Conservation (phyloP, 2,888 invertebrate species). For the Leucophenga montana region DNA sequence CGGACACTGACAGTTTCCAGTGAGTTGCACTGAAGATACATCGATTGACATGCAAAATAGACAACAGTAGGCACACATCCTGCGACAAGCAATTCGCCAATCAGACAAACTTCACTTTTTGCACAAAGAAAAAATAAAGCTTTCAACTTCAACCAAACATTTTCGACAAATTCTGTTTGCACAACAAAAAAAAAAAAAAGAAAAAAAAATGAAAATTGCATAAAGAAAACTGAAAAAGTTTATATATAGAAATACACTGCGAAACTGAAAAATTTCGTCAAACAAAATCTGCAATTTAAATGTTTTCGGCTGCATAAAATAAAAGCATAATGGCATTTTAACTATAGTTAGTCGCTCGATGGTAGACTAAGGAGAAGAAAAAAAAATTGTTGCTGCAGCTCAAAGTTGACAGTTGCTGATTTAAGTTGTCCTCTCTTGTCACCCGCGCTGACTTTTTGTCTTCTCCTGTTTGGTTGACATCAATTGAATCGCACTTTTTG, state of each 20-base stretch:
- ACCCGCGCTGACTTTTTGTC: background rate
- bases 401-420: constrained; percentile 3
- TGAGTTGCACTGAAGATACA: no score
- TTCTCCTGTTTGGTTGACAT: constrained; percentile 7
- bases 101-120: background rate
- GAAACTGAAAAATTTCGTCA: constrained; percentile 51
- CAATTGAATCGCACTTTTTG: constrained; percentile 22
- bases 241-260: constrained; percentile 43
- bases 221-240: no score
- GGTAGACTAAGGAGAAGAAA: background rate
- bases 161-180: constrained; percentile 37
- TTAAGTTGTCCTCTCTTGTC: no score
- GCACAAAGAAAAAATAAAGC: constrained; percentile 47
- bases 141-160: constrained; percentile 50
- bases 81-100: constrained; percentile 6
- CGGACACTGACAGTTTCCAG: background rate
- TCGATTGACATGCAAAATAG: constrained; percentile 17
- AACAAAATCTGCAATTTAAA: constrained; percentile 62
- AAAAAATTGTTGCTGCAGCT: background rate
- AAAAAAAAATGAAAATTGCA: no score
- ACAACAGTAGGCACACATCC: constrained; percentile 9
- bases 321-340: constrained; percentile 22
- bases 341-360: constrained; percentile 19
- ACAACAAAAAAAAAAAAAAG: constrained; percentile 33
- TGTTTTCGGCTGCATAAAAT: constrained; percentile 28